phyloP scores from a whole-genome alignment of 2,888 invertebrate species.

The Lycocerus yunnanus region DNA sequence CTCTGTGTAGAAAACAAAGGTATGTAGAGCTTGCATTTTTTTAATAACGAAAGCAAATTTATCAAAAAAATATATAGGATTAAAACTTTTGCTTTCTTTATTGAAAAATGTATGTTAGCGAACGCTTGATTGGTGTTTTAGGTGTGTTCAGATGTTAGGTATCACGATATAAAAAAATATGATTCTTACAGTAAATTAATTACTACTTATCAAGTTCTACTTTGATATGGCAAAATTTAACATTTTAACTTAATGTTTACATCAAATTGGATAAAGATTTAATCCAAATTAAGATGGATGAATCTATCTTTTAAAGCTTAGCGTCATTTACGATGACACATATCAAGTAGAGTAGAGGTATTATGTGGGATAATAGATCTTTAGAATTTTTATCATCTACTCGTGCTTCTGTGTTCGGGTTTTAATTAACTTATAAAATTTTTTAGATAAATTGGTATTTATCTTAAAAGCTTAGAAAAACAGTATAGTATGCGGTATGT shows the following conservation, averaged over 20 bases:
- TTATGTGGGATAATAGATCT: neutral
- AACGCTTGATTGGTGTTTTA: neutral
- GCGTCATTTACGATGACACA: neutral
- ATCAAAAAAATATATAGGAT: neutral
- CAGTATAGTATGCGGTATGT: neutral
- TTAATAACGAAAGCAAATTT: constrained; percentile 38
- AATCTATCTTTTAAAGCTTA: neutral
- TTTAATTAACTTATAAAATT: neutral
- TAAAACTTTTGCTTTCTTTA: neutral
- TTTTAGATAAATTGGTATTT: neutral
- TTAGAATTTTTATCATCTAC: neutral
- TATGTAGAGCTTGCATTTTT: constrained; percentile 51
- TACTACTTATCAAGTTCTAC: neutral
- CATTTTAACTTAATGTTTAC: neutral
- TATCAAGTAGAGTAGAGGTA: neutral
- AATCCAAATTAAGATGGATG: neutral
- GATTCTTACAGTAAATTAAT: neutral
- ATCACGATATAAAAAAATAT: neutral
- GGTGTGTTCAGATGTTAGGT: neutral
- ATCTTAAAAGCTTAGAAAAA: neutral
- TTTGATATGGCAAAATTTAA: neutral
- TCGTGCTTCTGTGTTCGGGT: neutral
- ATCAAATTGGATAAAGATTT: neutral
- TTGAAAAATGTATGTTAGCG: constrained; percentile 1
- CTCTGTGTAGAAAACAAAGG: constrained; percentile 57